Percentiles rank a stretch among this genome's conserved stretches.
Conservation (phyloP, 2,797 vertebrate genomes). For the Mus spretus region DNA sequence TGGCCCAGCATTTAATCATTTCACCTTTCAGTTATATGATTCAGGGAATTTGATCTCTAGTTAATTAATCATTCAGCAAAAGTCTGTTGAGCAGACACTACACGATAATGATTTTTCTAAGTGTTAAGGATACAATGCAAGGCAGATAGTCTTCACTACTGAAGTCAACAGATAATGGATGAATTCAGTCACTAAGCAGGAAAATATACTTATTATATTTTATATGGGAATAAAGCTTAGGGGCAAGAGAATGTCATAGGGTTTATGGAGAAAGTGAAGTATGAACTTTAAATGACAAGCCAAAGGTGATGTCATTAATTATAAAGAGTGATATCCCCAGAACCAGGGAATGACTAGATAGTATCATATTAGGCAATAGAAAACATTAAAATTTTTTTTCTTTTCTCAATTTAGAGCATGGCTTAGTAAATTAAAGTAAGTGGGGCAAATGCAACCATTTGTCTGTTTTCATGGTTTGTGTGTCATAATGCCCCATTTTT, state of each 20-base stretch:
- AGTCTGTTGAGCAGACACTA: constrained; percentile 24
- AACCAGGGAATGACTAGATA: constrained; percentile 23
- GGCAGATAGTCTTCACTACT: neutral
- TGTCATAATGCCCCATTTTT: constrained; percentile 18
- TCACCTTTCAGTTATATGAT: constrained; percentile 31
- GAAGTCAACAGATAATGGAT: neutral
- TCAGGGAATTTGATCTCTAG: constrained; percentile 14
- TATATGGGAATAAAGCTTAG: neutral
- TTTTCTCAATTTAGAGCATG: constrained; percentile 32
- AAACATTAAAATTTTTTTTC: constrained; percentile 40
- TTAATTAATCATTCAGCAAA: constrained; percentile 33
- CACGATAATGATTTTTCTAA: constrained; percentile 14
- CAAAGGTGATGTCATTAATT: constrained; percentile 15
- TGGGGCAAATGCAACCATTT: neutral
- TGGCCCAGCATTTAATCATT: constrained; percentile 6
- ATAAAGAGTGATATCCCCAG: neutral
- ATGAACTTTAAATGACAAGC: constrained; percentile 11
- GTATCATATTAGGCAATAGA: neutral
- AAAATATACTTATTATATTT: constrained; percentile 48
- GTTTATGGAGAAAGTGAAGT: neutral
- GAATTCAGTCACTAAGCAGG: constrained; percentile 17
- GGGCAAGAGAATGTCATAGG: neutral
- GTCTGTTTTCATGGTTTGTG: neutral
- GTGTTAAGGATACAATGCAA: neutral
- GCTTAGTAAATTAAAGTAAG: neutral